These are phyloP conservation scores for Octomys mimax DNA, from an alignment of 2,797 vertebrate species.

Conservation along the genomic window DNA sequence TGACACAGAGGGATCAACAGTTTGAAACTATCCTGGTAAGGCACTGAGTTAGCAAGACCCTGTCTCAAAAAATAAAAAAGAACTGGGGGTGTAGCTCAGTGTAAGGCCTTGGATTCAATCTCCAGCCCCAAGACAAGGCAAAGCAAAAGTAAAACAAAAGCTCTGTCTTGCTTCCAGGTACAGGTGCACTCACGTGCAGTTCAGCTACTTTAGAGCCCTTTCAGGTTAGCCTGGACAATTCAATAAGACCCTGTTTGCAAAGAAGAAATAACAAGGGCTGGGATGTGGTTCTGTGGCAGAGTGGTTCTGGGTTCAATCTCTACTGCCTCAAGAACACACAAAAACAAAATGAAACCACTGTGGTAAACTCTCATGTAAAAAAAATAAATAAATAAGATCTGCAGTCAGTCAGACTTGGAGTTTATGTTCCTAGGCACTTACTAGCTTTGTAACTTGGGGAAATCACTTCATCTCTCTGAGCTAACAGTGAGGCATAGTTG, in stretches of 20 bases:
- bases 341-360: not conserved
- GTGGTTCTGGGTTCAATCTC: not conserved
- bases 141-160: not conserved
- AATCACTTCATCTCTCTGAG: conserved; percentile 14
- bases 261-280: not conserved
- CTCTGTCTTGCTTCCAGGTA: not conserved
- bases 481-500: not conserved
- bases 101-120: not conserved
- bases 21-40: not conserved
- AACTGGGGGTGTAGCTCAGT: not conserved
- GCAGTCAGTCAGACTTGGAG: not conserved
- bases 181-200: not conserved
- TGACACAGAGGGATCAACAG: not conserved
- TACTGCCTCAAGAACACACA: not conserved
- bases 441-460: conserved; percentile 13
- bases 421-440: not conserved
- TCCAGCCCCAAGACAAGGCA: not conserved
- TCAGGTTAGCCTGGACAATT: not conserved
- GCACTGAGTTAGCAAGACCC: not conserved
- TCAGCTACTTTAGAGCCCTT: not conserved
- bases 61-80: not conserved
- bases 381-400: not conserved
- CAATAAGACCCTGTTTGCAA: not conserved
- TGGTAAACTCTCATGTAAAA: not conserved
- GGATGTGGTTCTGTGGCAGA: not conserved